phyloP scores from a whole-genome alignment of 2,797 vertebrate species.

The Cyprinodon diabolis region DNA sequence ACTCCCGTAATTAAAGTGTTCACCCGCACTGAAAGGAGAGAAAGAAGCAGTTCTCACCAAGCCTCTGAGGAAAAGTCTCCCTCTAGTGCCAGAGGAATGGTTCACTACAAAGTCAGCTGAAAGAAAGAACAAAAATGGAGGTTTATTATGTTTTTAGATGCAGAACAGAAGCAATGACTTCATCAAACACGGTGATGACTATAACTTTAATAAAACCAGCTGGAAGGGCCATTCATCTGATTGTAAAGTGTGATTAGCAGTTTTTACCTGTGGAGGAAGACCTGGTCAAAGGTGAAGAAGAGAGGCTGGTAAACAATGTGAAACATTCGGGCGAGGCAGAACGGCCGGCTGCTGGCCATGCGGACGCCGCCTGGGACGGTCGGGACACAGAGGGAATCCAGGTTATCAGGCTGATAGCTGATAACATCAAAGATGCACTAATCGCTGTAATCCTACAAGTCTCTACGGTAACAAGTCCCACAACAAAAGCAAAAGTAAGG shows the following conservation, averaged over 20 bases:
- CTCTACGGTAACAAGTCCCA: neutral
- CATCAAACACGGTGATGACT: neutral
- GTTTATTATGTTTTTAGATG: neutral
- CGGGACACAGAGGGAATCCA: conserved; percentile 4
- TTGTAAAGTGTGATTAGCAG: conserved; percentile 3
- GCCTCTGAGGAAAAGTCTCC: conserved; percentile 13
- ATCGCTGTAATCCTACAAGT: neutral
- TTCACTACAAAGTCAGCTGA: conserved; percentile 33
- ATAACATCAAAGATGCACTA: neutral
- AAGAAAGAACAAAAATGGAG: neutral
- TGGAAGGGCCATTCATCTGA: neutral
- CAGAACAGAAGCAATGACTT: neutral
- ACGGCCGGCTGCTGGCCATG: conserved; percentile 26
- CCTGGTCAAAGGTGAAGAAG: conserved; percentile 32
- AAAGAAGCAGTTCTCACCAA: conserved; percentile 27
- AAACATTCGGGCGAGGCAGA: conserved; percentile 20
- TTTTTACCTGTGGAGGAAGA: conserved; percentile 40
- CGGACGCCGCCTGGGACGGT: conserved; percentile 21
- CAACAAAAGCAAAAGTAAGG: neutral
- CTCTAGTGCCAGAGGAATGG: conserved; percentile 23
- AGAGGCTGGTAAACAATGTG: conserved; percentile 8
- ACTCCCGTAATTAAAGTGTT: neutral
- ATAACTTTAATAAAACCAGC: conserved; percentile 1
- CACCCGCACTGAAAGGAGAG: neutral
- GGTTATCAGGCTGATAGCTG: neutral